phyloP scores from a whole-genome alignment of 1,140 invertebrate species.

The Magallana angulata region DNA sequence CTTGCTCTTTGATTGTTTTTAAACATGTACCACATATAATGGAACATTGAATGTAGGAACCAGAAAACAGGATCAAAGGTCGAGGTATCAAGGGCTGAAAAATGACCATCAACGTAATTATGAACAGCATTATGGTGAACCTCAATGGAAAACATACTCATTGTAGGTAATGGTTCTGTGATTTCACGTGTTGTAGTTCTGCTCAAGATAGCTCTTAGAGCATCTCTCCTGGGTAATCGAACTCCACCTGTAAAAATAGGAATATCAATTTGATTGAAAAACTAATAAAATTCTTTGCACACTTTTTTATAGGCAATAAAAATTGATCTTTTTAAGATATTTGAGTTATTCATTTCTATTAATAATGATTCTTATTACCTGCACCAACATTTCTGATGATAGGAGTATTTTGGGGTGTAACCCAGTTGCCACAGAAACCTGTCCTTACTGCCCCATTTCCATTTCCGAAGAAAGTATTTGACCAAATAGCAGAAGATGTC shows the following conservation, averaged over 20 bases:
- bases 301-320: too few relatives aligned
- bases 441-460: slow-evolving; percentile 77
- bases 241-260: background rate
- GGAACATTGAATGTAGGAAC: slow-evolving; percentile 74
- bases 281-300: too few relatives aligned
- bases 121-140: slow-evolving; percentile 34
- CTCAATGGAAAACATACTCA: slow-evolving; percentile 48
- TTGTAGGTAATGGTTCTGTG: slow-evolving; percentile 28
- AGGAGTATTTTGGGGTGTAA: slow-evolving; percentile 51
- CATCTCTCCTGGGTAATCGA: background rate
- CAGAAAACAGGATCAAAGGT: slow-evolving; percentile 24
- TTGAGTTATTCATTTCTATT: too few relatives aligned
- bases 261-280: too few relatives aligned
- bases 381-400: slow-evolving; percentile 57
- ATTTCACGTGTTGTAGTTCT: background rate
- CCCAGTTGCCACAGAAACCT: slow-evolving; percentile 74
- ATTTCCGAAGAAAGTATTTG: slow-evolving; percentile 74
- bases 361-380: background rate
- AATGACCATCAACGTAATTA: slow-evolving; percentile 16
- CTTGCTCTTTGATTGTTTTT: slow-evolving; percentile 13
- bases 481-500: slow-evolving; percentile 76
- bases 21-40: slow-evolving; percentile 38
- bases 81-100: background rate
- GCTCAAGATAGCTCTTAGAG: slow-evolving; percentile 32
- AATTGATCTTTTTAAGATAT: too few relatives aligned